phyloP scores from a whole-genome alignment of 2,113 vertebrate species.

The Pristiophorus japonicus region DNA sequence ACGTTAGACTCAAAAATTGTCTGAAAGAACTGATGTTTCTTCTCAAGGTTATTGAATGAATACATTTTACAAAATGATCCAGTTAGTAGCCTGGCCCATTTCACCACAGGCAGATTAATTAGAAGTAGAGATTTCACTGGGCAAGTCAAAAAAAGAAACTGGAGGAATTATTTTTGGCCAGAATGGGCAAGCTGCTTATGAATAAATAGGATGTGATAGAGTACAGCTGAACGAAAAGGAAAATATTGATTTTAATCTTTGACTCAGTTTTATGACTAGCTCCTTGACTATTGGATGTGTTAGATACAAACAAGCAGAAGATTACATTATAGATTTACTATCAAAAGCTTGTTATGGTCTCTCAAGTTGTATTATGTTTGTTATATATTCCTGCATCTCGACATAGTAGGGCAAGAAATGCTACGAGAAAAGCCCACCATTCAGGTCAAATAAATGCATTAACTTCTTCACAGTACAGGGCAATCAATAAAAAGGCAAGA shows the following conservation, averaged over 20 bases:
- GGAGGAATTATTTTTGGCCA: conserved; percentile 4
- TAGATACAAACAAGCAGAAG: conserved; percentile 27
- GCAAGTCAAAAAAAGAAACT: background rate
- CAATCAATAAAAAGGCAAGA: background rate
- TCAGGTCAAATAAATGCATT: background rate
- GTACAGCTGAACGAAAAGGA: background rate
- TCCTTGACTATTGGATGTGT: background rate
- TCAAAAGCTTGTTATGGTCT: conserved; percentile 14
- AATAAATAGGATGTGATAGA: conserved; percentile 29
- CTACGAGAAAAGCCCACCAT: background rate
- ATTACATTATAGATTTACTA: conserved; percentile 34
- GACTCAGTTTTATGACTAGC: conserved; percentile 13
- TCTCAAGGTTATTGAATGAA: conserved; percentile 29
- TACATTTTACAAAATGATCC: background rate
- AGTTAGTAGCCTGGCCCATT: background rate
- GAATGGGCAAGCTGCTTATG: background rate
- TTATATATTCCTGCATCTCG: background rate
- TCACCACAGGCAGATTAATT: background rate
- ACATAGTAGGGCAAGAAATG: background rate
- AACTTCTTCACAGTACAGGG: no score
- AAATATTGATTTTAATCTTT: conserved; percentile 35
- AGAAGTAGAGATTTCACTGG: background rate
- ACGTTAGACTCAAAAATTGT: conserved; percentile 45
- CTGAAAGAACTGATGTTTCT: conserved; percentile 42
- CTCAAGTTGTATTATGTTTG: conserved; percentile 25